Base-by-base conservation (phyloP, 2,797 vertebrate species). In the Stomatorhinus walkeri region DNA sequence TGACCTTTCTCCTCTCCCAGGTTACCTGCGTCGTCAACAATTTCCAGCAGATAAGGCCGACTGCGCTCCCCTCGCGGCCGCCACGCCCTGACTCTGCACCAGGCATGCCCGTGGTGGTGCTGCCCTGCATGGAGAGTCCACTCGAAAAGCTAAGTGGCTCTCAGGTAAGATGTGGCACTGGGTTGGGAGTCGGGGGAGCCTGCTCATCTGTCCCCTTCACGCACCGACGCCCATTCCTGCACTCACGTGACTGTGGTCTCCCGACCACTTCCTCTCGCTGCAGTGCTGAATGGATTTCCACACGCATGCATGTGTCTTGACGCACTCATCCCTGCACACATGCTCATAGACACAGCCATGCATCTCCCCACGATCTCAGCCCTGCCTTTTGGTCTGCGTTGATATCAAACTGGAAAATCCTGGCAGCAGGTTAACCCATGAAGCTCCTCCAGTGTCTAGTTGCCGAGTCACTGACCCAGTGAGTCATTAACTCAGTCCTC, bases 61-160 rank as follows among this genome's bases (percentile, higher is more conserved):
- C 90, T 0, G 2, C 51, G 16, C 90, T 85, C 1, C 89, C 92
- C 56, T 91, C 90, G 89, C 93, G 93, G 10, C 93, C 91, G 7
- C 94, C 94, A 0, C 93, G 93, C 0, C 93, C 93, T 68, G 96
- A 97, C 88, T 93, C 94, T 8, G 87, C 94, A 16, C 90, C 94
- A 24, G 95, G 94, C 32, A 91, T 95, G 89, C 96, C 96, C 85
- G 94, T 95, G 64, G 93, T 96, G 90, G 94, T 93, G 84, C 92
- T 96, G 91, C 95, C 96, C 59, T 95, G 96, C 0, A 91, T 97
- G 90, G 96, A 97, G 93, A 97, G 95, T 95, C 96, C 97, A 96
- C 96, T 97, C 87, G 96, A 98, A 97, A 98, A 98, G 96, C 97
- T 98, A 96, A 97, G 96, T 96, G 95, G 96, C 90, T 94, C 95